phyloP scores from a whole-genome alignment of 2,888 invertebrate species.

The Helicoverpa assulta region DNA sequence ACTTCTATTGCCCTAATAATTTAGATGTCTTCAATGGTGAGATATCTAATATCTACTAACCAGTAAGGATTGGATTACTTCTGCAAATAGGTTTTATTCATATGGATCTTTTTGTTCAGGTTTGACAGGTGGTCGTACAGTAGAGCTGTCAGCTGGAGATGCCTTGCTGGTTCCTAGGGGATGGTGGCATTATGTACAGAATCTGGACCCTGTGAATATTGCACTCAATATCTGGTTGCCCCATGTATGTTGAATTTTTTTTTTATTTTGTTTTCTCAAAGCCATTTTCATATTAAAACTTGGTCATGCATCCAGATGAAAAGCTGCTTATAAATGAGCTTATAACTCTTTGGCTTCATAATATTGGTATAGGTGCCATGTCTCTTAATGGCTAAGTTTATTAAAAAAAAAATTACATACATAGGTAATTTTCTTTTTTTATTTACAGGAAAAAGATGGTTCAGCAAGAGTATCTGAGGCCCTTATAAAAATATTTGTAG shows the following conservation, averaged over 20 bases:
- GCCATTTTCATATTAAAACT: no score
- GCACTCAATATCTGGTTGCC: constrained; percentile 94
- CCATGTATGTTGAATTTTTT: constrained; percentile 85
- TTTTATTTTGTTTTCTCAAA: no score
- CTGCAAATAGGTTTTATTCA: not conserved
- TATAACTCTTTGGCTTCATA: no score
- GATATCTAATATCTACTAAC: not conserved
- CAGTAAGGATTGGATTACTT: no score
- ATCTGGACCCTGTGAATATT: constrained; percentile 92
- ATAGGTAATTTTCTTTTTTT: constrained; percentile 17
- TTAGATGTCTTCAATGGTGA: constrained; percentile 85
- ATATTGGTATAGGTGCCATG: no score
- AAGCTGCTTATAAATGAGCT: no score
- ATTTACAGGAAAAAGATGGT: constrained; percentile 86
- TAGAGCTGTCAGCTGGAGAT: constrained; percentile 95
- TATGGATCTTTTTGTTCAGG: constrained; percentile 63
- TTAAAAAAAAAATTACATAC: not conserved
- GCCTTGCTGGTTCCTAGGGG: constrained; percentile 96
- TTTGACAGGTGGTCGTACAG: constrained; percentile 85
- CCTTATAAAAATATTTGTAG: constrained; percentile 92
- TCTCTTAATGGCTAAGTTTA: no score
- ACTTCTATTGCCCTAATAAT: constrained; percentile 93
- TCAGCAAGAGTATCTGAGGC: constrained; percentile 91
- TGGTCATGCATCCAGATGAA: no score
- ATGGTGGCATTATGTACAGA: constrained; percentile 99